Percentiles rank a stretch among this genome's conserved stretches.
Evolutionary conservation across 1,140 invertebrate species (phyloP).

Genomic region (Phocides pigmalion): DNA sequence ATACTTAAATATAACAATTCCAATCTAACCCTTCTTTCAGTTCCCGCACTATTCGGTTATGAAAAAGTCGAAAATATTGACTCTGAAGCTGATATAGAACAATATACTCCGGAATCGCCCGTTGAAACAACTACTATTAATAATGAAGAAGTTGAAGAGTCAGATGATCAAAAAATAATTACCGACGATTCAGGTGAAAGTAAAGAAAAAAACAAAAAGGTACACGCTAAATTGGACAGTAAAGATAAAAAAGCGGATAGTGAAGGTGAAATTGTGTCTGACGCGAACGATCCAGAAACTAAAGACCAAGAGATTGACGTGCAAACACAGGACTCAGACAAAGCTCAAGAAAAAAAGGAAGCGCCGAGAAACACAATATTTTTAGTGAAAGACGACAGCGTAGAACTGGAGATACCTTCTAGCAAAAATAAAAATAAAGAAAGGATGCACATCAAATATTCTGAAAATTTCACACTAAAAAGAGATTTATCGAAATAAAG

Average conservation of each 20-base stretch:
- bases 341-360: not conserved
- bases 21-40: no score
- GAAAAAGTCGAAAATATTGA: not conserved
- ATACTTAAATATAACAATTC: no score
- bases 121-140: not conserved
- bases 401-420: constrained; percentile 33
- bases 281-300: not conserved
- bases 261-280: not conserved
- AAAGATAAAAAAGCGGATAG: no score
- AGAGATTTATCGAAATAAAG: constrained; percentile 15
- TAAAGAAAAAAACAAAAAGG: no score
- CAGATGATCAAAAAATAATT: no score
- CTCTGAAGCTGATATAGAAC: not conserved
- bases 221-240: no score
- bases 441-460: constrained; percentile 29
- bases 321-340: not conserved
- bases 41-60: not conserved
- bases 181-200: no score
- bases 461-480: constrained; percentile 30
- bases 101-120: not conserved
- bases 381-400: constrained; percentile 24
- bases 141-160: no score
- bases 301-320: not conserved
- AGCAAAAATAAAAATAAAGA: constrained; percentile 15
- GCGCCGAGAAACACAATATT: not conserved